phyloP scores from a whole-genome alignment of 2,113 vertebrate genomes.

The Piaya cayana region DNA sequence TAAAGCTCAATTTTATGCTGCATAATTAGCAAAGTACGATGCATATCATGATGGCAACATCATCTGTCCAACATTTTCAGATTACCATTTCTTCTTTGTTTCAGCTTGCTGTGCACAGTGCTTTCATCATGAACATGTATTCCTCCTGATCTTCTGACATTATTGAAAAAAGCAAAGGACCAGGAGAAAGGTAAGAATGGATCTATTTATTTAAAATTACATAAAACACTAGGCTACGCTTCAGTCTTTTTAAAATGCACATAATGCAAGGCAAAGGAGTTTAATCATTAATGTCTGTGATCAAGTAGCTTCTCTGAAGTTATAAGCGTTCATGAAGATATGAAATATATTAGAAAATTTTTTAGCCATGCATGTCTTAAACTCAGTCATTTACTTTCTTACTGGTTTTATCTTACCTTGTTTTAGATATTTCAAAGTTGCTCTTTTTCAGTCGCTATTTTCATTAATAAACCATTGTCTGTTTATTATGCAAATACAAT shows the following conservation, averaged over 20 bases:
- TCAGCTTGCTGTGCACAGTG: neutral
- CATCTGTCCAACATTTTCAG: neutral
- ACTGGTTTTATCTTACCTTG: neutral
- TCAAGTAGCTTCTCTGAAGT: neutral
- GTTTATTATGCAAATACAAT: too few species aligned
- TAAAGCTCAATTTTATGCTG: neutral
- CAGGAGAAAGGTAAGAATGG: neutral
- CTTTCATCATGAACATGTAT: neutral
- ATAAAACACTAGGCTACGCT: neutral
- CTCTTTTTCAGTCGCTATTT: too few species aligned
- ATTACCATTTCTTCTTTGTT: neutral
- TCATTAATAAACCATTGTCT: too few species aligned
- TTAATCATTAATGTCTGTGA: neutral
- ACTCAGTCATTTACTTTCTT: neutral
- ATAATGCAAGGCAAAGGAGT: neutral
- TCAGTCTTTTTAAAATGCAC: neutral
- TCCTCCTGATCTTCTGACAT: neutral
- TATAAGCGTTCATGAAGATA: neutral
- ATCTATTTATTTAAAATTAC: neutral
- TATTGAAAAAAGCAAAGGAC: neutral
- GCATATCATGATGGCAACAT: neutral
- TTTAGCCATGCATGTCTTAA: neutral
- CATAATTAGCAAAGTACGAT: neutral
- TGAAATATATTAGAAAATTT: neutral
- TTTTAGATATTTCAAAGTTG: neutral